Evolutionary conservation across 2,797 vertebrate genomes (phyloP).

Genomic region (Hydrocynus forskahlii): DNA sequence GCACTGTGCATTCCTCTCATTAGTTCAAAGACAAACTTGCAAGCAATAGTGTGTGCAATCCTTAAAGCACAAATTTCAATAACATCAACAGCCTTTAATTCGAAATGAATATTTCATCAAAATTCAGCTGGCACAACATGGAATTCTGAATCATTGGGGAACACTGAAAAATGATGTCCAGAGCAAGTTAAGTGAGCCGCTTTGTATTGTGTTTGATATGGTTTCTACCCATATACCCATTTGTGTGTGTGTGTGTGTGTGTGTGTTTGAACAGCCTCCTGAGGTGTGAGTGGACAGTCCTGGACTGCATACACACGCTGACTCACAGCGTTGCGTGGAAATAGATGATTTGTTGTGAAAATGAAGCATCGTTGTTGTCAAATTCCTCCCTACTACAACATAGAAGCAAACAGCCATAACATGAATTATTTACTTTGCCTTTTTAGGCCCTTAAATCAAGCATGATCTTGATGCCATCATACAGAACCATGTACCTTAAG

Average conservation of each 20-base stretch:
- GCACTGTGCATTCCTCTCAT: not conserved
- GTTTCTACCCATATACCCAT: not conserved
- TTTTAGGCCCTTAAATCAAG: not conserved
- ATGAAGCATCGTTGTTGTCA: slow-evolving; percentile 34
- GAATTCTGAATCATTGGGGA: slow-evolving; percentile 18
- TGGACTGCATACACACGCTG: slow-evolving; percentile 34
- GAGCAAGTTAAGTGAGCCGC: not conserved
- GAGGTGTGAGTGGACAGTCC: slow-evolving; percentile 49
- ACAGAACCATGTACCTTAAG: not conserved
- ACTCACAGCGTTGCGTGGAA: slow-evolving; percentile 30
- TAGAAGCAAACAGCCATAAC: slow-evolving; percentile 16
- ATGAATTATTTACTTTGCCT: not conserved
- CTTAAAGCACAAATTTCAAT: not conserved
- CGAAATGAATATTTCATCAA: slow-evolving; percentile 12
- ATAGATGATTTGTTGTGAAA: slow-evolving; percentile 34
- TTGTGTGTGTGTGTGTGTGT: not conserved
- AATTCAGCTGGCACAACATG: slow-evolving; percentile 10
- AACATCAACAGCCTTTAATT: slow-evolving; percentile 1
- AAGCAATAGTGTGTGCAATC: not conserved
- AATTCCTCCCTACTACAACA: slow-evolving; percentile 12
- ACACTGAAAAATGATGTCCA: not conserved
- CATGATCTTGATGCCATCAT: not conserved
- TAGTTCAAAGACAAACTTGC: slow-evolving; percentile 1
- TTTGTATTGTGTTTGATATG: not conserved
- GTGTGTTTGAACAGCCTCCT: not conserved